These are phyloP conservation scores for Cydia pomonella DNA, from an alignment of 1,140 invertebrate species.

Conservation along the genomic window DNA sequence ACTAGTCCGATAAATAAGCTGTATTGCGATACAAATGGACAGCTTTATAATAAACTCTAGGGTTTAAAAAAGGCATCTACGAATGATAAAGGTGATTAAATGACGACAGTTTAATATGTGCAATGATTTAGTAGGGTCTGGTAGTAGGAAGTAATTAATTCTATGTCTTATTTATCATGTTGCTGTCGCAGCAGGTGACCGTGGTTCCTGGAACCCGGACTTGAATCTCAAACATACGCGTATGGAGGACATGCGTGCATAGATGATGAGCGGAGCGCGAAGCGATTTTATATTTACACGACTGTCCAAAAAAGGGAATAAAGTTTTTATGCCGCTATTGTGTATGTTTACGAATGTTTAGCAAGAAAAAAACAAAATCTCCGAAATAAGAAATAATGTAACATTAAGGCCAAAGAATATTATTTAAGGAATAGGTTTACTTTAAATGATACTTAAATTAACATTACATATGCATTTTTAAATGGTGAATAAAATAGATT, in stretches of 20 bases:
- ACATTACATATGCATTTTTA: no score
- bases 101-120: conserved; percentile 59
- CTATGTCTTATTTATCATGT: conserved; percentile 70
- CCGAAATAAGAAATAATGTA: no score
- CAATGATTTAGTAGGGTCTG: conserved; percentile 61
- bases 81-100: conserved; percentile 62
- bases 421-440: no score
- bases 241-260: conserved; percentile 26
- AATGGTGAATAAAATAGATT: no score
- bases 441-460: no score
- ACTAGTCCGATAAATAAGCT: conserved; percentile 53
- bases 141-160: conserved; percentile 74
- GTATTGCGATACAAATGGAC: conserved; percentile 55
- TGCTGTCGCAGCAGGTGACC: conserved; percentile 69
- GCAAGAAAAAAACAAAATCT: no score
- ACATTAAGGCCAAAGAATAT: no score
- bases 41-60: conserved; percentile 54
- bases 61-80: conserved; percentile 50
- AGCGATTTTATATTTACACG: conserved; percentile 36
- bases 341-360: no score
- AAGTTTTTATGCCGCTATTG: no score
- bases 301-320: not conserved
- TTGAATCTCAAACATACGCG: conserved; percentile 11
- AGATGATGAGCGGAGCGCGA: conserved; percentile 38
- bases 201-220: conserved; percentile 62